A percentile compares a stretch with the other conserved stretches of the same genome.
These are phyloP conservation scores for Haemorhous mexicanus DNA, from an alignment of 2,113 vertebrate genomes.

Conservation along the genomic window DNA sequence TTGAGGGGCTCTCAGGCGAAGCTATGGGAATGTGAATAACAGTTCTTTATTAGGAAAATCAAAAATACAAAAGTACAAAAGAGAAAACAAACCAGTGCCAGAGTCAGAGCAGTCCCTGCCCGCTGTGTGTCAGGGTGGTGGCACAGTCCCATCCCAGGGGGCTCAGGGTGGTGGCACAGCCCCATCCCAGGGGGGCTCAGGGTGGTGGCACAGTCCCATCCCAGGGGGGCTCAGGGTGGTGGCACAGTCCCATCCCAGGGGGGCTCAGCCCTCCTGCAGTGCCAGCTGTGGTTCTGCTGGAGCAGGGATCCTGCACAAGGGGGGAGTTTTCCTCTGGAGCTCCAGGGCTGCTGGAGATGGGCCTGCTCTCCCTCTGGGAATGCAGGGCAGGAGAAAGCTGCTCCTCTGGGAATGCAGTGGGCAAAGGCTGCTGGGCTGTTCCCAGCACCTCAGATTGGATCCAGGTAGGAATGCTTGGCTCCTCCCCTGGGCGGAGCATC, in stretches of 20 bases:
- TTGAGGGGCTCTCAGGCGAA: background rate
- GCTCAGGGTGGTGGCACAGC: background rate
- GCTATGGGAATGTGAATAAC: background rate
- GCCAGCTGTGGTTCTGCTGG: background rate
- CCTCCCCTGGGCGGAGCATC: background rate
- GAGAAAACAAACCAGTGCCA: background rate
- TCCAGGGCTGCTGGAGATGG: background rate
- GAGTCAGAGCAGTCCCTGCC: fast-evolving
- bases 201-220: too few relatives aligned
- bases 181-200: too few relatives aligned
- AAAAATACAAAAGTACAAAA: background rate
- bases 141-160: background rate
- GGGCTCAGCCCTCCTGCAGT: background rate
- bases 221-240: too few relatives aligned
- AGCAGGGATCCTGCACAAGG: background rate
- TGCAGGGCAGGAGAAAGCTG: background rate
- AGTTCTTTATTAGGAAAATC: background rate
- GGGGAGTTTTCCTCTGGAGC: background rate
- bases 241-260: too few relatives aligned
- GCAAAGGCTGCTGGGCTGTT: too few relatives aligned
- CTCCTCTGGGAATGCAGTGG: background rate
- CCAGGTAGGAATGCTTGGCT: background rate
- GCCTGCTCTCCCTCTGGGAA: background rate
- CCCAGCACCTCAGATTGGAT: too few relatives aligned
- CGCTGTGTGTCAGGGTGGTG: background rate